Evolutionary conservation across 2,888 invertebrate species (phyloP), one percentile per base, ranked within the genome.

Genomic region (Lumbricus terrestris): DNA sequence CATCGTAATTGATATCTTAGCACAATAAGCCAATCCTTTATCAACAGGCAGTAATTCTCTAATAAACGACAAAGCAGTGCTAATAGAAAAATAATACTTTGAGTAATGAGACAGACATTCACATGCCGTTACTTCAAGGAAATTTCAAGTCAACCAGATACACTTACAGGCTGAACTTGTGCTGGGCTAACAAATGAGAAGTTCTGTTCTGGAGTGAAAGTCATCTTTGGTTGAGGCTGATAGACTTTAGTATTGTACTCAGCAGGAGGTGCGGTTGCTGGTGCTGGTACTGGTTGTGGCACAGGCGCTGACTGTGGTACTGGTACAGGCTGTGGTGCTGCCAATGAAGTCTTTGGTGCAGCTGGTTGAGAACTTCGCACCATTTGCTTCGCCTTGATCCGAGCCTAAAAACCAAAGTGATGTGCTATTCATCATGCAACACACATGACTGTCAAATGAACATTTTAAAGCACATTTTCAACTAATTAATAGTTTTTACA

Each of bases 321-420:
- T 29, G 88, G 33, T 18, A 37, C 42, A 88, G 38, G 42, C 47
- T 38, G 40, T 38, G 88, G n/a, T 29, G 88, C 47, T 29, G 88
- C 47, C 33, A 42, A n/a, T n/a, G 38, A 40, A 42, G 88, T 33
- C 42, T 47, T 47, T 35, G 88, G 40, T 18, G 88, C 37, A 20
- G 88, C 47, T 40, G 38, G 42, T 37, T 47, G 42, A 20, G 96
- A 95, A 96, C 96, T 96, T 96, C 97, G 93, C 85, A 92, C 93
- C 91, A 95, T 93, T 92, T 97, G 97, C 95, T 97, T 97, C 92
- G 97, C 97, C 95, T 97, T 97, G 93, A 97, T 97, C 93, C 97
- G 96, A 88, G 97, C 95, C 95, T 95, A 91, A 29, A n/a, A 54
- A 42, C 34, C 40, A 85, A n/a, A n/a, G n/a, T n/a, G n/a, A n/a